These are phyloP conservation scores for Seriola quinqueradiata DNA, from an alignment of 2,113 vertebrate genomes.

Conservation along the genomic window DNA sequence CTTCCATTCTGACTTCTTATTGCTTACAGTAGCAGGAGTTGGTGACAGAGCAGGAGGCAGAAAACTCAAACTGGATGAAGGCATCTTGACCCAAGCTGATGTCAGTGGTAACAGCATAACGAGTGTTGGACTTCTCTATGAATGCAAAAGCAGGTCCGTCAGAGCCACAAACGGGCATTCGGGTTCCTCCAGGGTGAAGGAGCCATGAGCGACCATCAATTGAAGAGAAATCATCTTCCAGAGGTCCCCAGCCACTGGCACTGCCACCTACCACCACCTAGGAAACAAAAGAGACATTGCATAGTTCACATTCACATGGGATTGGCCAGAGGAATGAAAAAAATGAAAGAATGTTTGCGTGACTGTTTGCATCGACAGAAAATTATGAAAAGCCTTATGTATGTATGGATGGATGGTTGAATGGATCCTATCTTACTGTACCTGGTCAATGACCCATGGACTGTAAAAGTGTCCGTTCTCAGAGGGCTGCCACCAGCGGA, in stretches of 20 bases:
- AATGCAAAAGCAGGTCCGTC: constrained; percentile 95
- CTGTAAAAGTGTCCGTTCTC: constrained; percentile 96
- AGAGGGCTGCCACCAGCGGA: constrained; percentile 98
- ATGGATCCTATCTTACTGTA: constrained; percentile 44
- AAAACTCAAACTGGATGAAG: constrained; percentile 98
- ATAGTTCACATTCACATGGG: neutral
- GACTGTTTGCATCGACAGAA: neutral
- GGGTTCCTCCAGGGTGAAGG: constrained; percentile 95
- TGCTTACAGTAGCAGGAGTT: constrained; percentile 96
- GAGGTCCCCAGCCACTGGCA: constrained; percentile 94
- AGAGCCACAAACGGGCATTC: constrained; percentile 97
- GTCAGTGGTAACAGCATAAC: constrained; percentile 96
- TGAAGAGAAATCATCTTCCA: constrained; percentile 95
- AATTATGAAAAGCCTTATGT: neutral
- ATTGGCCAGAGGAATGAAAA: neutral
- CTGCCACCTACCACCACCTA: constrained; percentile 98
- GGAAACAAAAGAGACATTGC: constrained; percentile 29
- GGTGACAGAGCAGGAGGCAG: constrained; percentile 97
- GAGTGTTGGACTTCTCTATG: constrained; percentile 97
- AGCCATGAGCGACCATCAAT: constrained; percentile 95
- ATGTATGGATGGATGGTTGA: neutral
- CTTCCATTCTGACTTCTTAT: neutral
- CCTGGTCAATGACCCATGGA: constrained; percentile 95
- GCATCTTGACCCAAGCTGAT: constrained; percentile 94
- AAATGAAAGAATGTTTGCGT: neutral